Conservation (phyloP, 2,113 vertebrate genomes). For the Neogobius melanostomus region DNA sequence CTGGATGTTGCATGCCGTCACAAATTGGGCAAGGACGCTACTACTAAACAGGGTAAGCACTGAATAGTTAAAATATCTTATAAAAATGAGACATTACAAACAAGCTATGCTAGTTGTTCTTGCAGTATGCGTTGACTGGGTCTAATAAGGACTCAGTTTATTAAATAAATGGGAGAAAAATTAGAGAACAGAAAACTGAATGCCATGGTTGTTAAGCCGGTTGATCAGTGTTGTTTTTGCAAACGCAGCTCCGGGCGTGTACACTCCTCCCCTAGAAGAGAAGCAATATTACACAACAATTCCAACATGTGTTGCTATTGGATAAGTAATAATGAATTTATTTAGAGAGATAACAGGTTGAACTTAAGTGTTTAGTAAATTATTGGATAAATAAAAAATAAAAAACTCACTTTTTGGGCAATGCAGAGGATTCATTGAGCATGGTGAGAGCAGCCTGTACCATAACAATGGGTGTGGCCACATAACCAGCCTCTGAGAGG, state of each 20-base stretch:
- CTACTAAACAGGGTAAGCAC: slow-evolving; percentile 16
- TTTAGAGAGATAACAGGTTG: not conserved
- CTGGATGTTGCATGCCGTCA: not conserved
- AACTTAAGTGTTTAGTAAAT: no score
- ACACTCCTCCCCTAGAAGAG: slow-evolving; percentile 88
- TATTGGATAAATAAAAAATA: not conserved
- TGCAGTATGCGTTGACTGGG: slow-evolving; percentile 7
- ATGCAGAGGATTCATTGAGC: slow-evolving; percentile 81
- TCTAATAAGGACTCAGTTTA: slow-evolving; percentile 43
- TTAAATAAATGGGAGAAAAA: slow-evolving; percentile 17
- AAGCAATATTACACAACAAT: not conserved
- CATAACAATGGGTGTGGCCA: slow-evolving; percentile 90
- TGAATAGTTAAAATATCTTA: not conserved
- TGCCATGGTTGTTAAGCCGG: slow-evolving; percentile 85
- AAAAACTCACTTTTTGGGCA: slow-evolving; percentile 86
- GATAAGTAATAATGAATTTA: no score
- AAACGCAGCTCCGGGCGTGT: slow-evolving; percentile 90
- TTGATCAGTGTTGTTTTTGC: slow-evolving; percentile 88
- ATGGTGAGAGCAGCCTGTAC: slow-evolving; percentile 90
- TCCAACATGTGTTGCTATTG: not conserved
- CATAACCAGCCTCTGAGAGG: slow-evolving; percentile 83
- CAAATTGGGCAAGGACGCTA: slow-evolving; percentile 7
- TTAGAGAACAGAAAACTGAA: slow-evolving; percentile 87
- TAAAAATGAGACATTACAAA: not conserved
- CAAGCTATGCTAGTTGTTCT: slow-evolving; percentile 16